A percentile compares a stretch with the other conserved stretches of the same genome.
These are phyloP conservation scores for Antheraea mylitta DNA, from an alignment of 1,140 invertebrate genomes.

Conservation along the genomic window DNA sequence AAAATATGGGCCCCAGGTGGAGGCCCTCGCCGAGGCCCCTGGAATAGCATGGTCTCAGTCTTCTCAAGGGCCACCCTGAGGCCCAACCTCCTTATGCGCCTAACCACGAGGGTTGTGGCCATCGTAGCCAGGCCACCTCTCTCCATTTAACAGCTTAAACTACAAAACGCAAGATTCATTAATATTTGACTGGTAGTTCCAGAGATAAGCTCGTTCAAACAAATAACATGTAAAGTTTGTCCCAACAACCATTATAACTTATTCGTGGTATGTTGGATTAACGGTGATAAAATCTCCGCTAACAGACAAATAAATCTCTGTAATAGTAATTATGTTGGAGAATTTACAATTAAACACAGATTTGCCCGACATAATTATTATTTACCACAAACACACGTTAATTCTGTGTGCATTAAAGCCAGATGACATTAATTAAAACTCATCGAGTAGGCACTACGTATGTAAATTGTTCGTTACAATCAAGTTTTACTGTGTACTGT, in stretches of 20 bases:
- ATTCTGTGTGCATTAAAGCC: slow-evolving; percentile 1
- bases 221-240: too few species aligned
- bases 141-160: too few species aligned
- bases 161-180: too few species aligned
- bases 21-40: too few species aligned
- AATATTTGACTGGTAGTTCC: too few species aligned
- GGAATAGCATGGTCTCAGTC: too few species aligned
- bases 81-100: too few species aligned
- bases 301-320: neutral
- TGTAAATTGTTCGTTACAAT: neutral
- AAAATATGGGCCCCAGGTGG: too few species aligned
- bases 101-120: too few species aligned
- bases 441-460: neutral
- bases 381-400: neutral
- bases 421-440: slow-evolving; percentile 1
- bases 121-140: too few species aligned
- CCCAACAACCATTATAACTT: neutral
- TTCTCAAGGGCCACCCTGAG: too few species aligned
- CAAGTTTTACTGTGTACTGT: neutral
- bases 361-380: neutral
- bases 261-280: neutral
- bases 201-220: too few species aligned
- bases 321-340: neutral
- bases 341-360: neutral
- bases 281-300: neutral